phyloP scores from a whole-genome alignment of 1,140 invertebrate species.

The Pseudomyrmex gracilis region DNA sequence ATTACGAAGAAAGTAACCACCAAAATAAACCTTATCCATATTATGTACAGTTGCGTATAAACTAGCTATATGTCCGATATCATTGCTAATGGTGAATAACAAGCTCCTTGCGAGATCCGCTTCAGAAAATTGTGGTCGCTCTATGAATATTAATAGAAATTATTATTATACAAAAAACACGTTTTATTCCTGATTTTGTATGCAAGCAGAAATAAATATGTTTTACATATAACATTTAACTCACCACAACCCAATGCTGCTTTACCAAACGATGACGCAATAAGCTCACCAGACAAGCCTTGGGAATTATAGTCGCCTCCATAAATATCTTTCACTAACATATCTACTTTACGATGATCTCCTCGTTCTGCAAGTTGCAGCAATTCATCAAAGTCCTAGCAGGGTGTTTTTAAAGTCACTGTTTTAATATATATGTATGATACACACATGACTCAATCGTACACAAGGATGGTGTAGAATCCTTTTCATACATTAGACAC shows the following conservation, averaged over 20 bases:
- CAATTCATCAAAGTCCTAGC: slow-evolving; percentile 90
- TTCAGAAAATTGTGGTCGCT: slow-evolving; percentile 83
- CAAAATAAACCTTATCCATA: slow-evolving; percentile 90
- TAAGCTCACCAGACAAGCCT: slow-evolving; percentile 89
- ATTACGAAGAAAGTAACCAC: slow-evolving; percentile 91
- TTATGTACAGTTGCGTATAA: slow-evolving; percentile 90
- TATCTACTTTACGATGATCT: slow-evolving; percentile 91
- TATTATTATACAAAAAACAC: background rate
- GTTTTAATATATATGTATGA: slow-evolving; percentile 52
- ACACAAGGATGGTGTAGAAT: slow-evolving; percentile 22
- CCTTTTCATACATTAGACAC: slow-evolving; percentile 14
- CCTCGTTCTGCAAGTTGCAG: slow-evolving; percentile 90
- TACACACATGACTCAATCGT: slow-evolving; percentile 27
- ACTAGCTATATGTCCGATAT: slow-evolving; percentile 92
- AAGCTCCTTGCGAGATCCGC: slow-evolving; percentile 91
- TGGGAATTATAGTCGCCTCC: slow-evolving; percentile 88
- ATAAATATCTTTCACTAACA: slow-evolving; percentile 92
- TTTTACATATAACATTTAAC: slow-evolving; percentile 71
- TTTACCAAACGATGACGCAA: slow-evolving; percentile 92
- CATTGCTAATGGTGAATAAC: slow-evolving; percentile 91
- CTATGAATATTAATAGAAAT: slow-evolving; percentile 54
- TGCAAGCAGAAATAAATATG: no score
- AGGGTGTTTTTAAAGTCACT: slow-evolving; percentile 64
- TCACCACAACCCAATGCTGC: slow-evolving; percentile 83
- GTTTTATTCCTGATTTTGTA: no score